phyloP scores from a whole-genome alignment of 2,113 vertebrate species.

The Carettochelys insculpta region DNA sequence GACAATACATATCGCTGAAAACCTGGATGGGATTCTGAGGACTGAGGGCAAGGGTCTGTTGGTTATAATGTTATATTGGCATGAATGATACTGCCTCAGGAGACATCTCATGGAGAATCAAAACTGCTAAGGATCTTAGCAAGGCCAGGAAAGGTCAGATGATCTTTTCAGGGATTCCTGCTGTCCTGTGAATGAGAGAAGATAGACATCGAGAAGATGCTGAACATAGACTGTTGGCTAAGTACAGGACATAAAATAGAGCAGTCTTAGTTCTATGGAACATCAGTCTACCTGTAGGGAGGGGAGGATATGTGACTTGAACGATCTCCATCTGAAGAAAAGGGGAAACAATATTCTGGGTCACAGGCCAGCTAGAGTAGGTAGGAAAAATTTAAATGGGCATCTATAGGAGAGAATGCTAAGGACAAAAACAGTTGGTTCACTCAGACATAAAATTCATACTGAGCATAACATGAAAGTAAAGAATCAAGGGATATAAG shows the following conservation, averaged over 20 bases:
- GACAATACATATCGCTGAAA: background rate
- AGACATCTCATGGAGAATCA: background rate
- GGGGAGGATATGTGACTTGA: background rate
- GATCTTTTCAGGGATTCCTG: background rate
- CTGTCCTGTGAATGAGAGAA: background rate
- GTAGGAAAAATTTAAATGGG: background rate
- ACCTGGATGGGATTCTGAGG: background rate
- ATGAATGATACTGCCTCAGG: background rate
- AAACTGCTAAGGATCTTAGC: background rate
- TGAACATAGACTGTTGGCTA: background rate
- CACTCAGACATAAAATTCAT: background rate
- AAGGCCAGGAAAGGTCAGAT: background rate
- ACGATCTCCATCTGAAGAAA: background rate
- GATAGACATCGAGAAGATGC: background rate
- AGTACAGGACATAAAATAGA: background rate
- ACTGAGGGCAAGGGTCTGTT: accelerated
- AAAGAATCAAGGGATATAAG: background rate
- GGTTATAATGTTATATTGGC: accelerated
- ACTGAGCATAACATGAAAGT: background rate
- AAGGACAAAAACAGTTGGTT: background rate
- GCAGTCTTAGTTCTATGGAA: background rate
- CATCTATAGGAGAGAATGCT: background rate
- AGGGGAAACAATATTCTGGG: background rate
- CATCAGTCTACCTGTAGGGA: background rate
- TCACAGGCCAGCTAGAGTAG: background rate